These are phyloP conservation scores for Biston stratarius DNA, from an alignment of 2,888 invertebrate species.

Conservation along the genomic window DNA sequence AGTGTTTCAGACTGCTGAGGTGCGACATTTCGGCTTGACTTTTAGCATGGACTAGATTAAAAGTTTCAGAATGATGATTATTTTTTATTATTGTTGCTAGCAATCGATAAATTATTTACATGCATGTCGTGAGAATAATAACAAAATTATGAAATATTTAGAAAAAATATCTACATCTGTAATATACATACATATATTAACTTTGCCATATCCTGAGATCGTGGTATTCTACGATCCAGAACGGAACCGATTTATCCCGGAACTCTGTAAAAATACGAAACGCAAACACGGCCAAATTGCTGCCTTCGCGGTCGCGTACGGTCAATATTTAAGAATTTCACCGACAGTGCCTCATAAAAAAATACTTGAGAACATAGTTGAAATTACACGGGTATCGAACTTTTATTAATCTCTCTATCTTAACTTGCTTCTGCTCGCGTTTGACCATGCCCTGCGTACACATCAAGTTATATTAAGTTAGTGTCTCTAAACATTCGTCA, in stretches of 20 bases:
- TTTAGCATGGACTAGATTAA: no score
- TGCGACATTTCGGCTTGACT: no score
- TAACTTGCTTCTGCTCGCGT: background rate
- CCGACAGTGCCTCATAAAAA: constrained; percentile 10
- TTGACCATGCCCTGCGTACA: no score
- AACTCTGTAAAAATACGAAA: constrained; percentile 47
- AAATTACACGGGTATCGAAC: no score
- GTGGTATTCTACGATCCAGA: constrained; percentile 11
- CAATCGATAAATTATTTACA: no score
- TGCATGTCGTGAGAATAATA: background rate
- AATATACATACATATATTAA: constrained; percentile 32
- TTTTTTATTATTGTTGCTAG: no score
- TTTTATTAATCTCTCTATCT: constrained; percentile 2
- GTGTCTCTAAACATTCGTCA: no score
- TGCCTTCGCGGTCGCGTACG: constrained; percentile 24
- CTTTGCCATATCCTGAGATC: constrained; percentile 16
- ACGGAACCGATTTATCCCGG: constrained; percentile 39
- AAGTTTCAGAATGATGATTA: no score
- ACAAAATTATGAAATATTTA: background rate
- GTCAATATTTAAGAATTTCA: constrained; percentile 41
- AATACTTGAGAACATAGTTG: background rate
- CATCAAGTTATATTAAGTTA: no score
- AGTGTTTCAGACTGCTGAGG: no score
- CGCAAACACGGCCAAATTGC: constrained; percentile 45
- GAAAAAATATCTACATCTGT: background rate